phyloP scores from a whole-genome alignment of 2,113 vertebrate species.

The Phrynocephalus versicolor region DNA sequence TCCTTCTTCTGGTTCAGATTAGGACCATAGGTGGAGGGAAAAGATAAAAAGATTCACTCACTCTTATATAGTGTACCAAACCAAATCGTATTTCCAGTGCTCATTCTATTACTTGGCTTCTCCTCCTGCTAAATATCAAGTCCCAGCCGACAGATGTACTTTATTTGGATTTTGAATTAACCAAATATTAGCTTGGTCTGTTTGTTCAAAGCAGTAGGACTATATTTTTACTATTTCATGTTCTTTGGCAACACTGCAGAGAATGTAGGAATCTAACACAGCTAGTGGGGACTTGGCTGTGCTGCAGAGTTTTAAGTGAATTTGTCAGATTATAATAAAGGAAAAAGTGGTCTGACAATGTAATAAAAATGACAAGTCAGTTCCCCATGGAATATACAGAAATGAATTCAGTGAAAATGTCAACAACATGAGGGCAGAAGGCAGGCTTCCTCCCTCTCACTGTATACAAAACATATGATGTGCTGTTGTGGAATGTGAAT shows the following conservation, averaged over 20 bases:
- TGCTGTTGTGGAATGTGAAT: slow-evolving; percentile 36
- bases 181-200: background rate
- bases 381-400: slow-evolving; percentile 22
- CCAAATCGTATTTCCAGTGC: no score
- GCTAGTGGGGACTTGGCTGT: background rate
- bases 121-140: no score
- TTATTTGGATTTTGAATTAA: background rate
- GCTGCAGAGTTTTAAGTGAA: background rate
- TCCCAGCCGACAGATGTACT: background rate
- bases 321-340: slow-evolving; percentile 3
- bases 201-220: background rate
- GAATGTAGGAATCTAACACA: rapidly evolving
- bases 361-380: background rate
- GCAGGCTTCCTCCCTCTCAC: slow-evolving; percentile 12
- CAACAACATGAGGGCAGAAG: background rate
- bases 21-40: no score
- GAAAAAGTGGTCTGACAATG: background rate
- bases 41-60: no score
- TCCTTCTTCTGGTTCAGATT: no score
- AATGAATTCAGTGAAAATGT: rapidly evolving
- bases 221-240: no score
- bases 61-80: no score
- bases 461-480: slow-evolving; percentile 17
- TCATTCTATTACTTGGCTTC: no score
- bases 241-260: background rate